phyloP scores from a whole-genome alignment of 2,888 invertebrate species.

The Stenodema calcarata region DNA sequence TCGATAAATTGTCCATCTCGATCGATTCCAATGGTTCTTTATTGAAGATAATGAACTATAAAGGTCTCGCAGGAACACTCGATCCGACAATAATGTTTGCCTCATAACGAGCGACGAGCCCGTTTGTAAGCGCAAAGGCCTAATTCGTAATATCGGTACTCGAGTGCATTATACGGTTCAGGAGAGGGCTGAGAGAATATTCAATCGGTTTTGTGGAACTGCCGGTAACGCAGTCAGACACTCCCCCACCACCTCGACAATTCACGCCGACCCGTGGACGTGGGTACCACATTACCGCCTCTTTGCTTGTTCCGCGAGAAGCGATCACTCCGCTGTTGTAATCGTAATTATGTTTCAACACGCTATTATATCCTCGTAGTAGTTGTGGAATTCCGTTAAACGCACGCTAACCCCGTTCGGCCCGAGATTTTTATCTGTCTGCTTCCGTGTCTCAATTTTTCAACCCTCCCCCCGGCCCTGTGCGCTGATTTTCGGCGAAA shows the following conservation, averaged over 20 bases:
- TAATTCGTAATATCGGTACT: not conserved
- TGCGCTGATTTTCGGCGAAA: not conserved
- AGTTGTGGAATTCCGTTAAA: not conserved
- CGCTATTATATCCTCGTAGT: slow-evolving; percentile 3
- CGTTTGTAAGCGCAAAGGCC: not conserved
- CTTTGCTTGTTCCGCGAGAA: not conserved
- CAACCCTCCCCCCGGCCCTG: not conserved
- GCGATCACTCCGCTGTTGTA: not conserved
- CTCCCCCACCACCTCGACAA: not conserved
- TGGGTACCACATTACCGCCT: not conserved
- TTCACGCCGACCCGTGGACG: not conserved
- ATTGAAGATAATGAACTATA: too few relatives aligned
- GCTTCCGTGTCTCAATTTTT: not conserved
- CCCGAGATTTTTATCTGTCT: not conserved
- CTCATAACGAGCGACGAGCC: not conserved
- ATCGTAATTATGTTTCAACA: slow-evolving; percentile 9
- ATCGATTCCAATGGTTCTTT: too few relatives aligned
- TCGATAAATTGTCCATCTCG: too few relatives aligned
- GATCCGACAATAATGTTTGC: not conserved
- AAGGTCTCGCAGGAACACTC: too few relatives aligned
- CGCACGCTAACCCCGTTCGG: not conserved
- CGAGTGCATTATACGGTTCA: not conserved
- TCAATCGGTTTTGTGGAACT: not conserved
- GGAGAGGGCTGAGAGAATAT: not conserved
- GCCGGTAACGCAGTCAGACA: not conserved